Percentiles rank a stretch among this genome's conserved stretches.
These are phyloP conservation scores for Junonia oenone DNA, from an alignment of 2,888 invertebrate species.

Conservation along the genomic window DNA sequence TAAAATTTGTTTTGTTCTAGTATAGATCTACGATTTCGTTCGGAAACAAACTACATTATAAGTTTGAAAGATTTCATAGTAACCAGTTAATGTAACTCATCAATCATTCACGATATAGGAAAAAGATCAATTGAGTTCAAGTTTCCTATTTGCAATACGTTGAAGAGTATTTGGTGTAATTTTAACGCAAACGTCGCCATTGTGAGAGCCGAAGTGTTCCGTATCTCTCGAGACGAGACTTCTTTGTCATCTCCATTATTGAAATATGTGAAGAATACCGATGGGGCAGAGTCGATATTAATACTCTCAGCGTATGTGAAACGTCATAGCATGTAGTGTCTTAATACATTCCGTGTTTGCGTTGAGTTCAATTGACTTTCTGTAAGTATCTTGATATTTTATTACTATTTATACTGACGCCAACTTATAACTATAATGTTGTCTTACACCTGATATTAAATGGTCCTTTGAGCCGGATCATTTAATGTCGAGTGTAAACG, in stretches of 20 bases:
- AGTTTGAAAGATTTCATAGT: too few relatives aligned
- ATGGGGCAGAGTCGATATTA: constrained; percentile 13
- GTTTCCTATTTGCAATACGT: background rate
- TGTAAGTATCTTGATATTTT: too few relatives aligned
- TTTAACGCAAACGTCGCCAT: constrained; percentile 5
- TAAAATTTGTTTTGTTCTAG: too few relatives aligned
- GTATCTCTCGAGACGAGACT: constrained; percentile 29
- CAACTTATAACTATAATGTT: too few relatives aligned
- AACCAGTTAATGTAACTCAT: background rate
- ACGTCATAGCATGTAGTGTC: background rate
- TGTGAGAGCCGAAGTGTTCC: constrained; percentile 9
- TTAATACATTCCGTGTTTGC: background rate
- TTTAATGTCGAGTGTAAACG: too few relatives aligned
- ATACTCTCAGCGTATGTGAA: background rate
- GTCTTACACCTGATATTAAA: too few relatives aligned
- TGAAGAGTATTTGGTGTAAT: background rate
- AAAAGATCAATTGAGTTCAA: background rate
- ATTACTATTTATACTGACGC: too few relatives aligned
- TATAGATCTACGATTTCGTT: too few relatives aligned
- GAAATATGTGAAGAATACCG: constrained; percentile 34
- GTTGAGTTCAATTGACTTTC: too few relatives aligned
- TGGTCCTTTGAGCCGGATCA: too few relatives aligned
- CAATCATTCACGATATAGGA: background rate
- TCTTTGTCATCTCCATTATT: constrained; percentile 39
- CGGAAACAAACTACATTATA: too few relatives aligned